Conservation (phyloP, 2,888 invertebrate genomes). For the Dolomedes plantarius region DNA sequence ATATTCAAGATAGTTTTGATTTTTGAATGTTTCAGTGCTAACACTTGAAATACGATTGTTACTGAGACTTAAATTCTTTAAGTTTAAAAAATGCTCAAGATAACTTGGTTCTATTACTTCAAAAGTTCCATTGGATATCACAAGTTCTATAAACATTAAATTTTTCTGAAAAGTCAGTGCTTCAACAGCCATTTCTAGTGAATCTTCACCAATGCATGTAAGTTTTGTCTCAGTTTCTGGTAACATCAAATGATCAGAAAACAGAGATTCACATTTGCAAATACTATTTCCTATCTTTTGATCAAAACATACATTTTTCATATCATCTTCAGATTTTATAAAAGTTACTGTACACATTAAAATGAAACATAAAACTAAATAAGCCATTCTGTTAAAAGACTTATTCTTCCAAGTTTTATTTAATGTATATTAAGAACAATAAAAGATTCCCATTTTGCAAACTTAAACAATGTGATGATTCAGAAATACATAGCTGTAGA, state of each 20-base stretch:
- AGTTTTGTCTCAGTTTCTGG: conserved; percentile 27
- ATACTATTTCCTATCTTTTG: conserved; percentile 39
- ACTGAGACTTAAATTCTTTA: conserved; percentile 32
- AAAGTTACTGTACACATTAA: neutral
- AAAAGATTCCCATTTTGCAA: no score
- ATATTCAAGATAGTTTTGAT: conserved; percentile 31
- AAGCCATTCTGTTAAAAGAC: no score
- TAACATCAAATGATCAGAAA: neutral
- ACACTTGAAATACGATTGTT: conserved; percentile 48
- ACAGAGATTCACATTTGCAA: conserved; percentile 36
- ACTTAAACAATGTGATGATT: no score
- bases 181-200: conserved; percentile 33
- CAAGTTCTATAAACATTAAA: conserved; percentile 22
- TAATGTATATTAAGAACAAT: no score
- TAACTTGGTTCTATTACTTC: conserved; percentile 16
- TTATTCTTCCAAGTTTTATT: no score
- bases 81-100: conserved; percentile 36
- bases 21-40: conserved; percentile 46
- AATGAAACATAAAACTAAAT: neutral
- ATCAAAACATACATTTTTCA: conserved; percentile 24
- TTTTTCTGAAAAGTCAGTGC: conserved; percentile 21
- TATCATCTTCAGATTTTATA: neutral
- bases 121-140: conserved; percentile 18
- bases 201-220: conserved; percentile 36
- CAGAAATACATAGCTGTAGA: no score